These are phyloP conservation scores for Chrysolina americana DNA, from an alignment of 2,888 invertebrate species.

Conservation along the genomic window DNA sequence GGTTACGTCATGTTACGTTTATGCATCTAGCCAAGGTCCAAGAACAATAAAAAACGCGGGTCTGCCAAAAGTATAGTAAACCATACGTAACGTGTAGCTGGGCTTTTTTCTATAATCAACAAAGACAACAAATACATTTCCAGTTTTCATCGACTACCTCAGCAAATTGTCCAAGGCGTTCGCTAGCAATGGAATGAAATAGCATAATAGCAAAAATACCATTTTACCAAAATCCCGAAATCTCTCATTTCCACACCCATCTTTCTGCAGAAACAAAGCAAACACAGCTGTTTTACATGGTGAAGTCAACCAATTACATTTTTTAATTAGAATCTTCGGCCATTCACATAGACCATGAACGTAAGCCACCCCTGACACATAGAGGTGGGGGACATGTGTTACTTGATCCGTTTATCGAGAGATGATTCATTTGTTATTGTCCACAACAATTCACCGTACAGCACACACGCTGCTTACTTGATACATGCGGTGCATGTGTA, in stretches of 20 bases:
- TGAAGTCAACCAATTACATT: background rate
- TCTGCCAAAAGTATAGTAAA: too few species aligned
- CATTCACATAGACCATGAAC: background rate
- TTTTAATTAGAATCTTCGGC: background rate
- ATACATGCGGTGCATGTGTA: slow-evolving; percentile 43
- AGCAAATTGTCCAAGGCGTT: too few species aligned
- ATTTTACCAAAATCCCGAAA: too few species aligned
- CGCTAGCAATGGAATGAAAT: too few species aligned
- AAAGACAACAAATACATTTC: too few species aligned
- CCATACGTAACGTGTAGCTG: too few species aligned
- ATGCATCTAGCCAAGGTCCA: too few species aligned
- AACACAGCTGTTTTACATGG: background rate
- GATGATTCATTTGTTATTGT: slow-evolving; percentile 68
- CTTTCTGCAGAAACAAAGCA: background rate
- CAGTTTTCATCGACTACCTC: too few species aligned
- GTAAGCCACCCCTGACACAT: background rate
- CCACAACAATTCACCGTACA: slow-evolving; percentile 60
- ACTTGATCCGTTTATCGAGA: slow-evolving; percentile 67
- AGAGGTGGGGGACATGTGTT: slow-evolving; percentile 63
- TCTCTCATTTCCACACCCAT: background rate
- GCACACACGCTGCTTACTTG: slow-evolving; percentile 52
- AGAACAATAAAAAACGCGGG: too few species aligned
- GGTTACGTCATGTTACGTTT: too few species aligned
- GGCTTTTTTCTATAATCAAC: too few species aligned
- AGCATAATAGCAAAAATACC: too few species aligned